Percentiles rank a stretch among this genome's conserved stretches.
These are phyloP conservation scores for Machaerirhynchus nigripectus DNA, from an alignment of 2,113 vertebrate species.

Conservation along the genomic window DNA sequence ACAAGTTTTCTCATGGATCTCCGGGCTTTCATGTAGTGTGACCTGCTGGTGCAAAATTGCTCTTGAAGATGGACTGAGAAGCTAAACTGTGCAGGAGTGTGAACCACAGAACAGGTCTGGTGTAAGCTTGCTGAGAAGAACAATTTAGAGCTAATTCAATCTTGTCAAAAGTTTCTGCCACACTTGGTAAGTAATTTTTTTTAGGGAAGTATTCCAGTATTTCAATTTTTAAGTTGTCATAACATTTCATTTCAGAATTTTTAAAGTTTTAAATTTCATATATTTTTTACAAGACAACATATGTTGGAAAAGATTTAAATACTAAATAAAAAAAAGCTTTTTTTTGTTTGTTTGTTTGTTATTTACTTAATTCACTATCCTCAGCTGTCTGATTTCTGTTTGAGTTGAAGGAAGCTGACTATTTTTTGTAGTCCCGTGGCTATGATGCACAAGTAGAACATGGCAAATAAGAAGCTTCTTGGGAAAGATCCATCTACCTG, in stretches of 20 bases:
- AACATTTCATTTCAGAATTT: neutral
- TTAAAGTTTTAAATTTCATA: neutral
- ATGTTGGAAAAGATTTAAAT: neutral
- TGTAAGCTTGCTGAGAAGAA: neutral
- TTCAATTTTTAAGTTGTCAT: neutral
- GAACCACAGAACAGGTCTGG: neutral
- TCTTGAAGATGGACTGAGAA: neutral
- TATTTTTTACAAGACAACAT: neutral
- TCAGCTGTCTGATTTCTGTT: neutral
- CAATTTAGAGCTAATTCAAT: neutral
- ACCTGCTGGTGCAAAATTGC: neutral
- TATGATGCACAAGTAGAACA: neutral
- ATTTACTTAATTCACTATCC: neutral
- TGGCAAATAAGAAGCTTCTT: neutral
- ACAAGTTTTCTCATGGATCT: neutral
- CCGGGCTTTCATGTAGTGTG: neutral
- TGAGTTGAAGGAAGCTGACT: neutral
- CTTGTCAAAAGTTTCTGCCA: neutral
- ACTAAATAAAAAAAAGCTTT: neutral
- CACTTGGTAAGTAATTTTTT: neutral
- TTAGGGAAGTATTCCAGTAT: neutral
- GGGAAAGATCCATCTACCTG: neutral
- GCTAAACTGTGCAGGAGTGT: neutral
- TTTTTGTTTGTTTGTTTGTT: neutral
- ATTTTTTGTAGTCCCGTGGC: neutral